A percentile compares a stretch with the other conserved stretches of the same genome.
These are phyloP conservation scores for Heliothis virescens DNA, from an alignment of 1,140 invertebrate genomes.

Conservation along the genomic window DNA sequence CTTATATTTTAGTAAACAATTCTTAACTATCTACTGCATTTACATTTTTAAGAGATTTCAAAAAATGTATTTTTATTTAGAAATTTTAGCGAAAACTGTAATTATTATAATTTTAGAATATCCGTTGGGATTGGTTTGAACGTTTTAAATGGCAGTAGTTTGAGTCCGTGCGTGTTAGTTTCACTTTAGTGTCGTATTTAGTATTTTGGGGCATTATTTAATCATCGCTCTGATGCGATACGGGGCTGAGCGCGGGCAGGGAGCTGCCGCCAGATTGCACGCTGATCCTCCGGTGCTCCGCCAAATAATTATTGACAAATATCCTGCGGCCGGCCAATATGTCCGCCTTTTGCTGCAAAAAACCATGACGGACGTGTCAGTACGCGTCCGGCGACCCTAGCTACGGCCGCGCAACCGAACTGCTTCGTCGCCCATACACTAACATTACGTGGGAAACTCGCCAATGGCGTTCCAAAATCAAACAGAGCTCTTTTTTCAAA, in stretches of 20 bases:
- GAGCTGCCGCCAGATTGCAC: slow-evolving; percentile 85
- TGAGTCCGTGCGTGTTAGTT: slow-evolving; percentile 51
- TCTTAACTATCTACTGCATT: slow-evolving; percentile 62
- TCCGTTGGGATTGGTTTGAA: slow-evolving; percentile 46
- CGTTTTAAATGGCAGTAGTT: slow-evolving; percentile 59
- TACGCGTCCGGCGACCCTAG: slow-evolving; percentile 55
- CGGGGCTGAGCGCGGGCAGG: slow-evolving; percentile 83
- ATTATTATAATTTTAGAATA: slow-evolving; percentile 53
- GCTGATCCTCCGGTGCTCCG: slow-evolving; percentile 86
- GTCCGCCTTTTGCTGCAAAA: slow-evolving; percentile 87
- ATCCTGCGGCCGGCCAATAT: slow-evolving; percentile 86
- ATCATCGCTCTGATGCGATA: slow-evolving; percentile 84
- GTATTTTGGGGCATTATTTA: slow-evolving; percentile 63
- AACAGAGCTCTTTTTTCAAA: slow-evolving; percentile 38
- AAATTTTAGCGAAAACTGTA: slow-evolving; percentile 53
- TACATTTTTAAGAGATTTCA: slow-evolving; percentile 60
- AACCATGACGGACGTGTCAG: slow-evolving; percentile 79
- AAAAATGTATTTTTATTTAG: slow-evolving; percentile 55
- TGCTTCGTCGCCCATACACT: slow-evolving; percentile 67
- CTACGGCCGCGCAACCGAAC: slow-evolving; percentile 60
- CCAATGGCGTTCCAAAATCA: slow-evolving; percentile 74
- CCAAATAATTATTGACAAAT: slow-evolving; percentile 87
- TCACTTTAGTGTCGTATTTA: slow-evolving; percentile 56
- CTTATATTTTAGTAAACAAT: slow-evolving; percentile 72
- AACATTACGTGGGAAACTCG: slow-evolving; percentile 57